These are phyloP conservation scores for Piliocolobus tephrosceles DNA, from an alignment of 2,113 vertebrate species.

Conservation along the genomic window DNA sequence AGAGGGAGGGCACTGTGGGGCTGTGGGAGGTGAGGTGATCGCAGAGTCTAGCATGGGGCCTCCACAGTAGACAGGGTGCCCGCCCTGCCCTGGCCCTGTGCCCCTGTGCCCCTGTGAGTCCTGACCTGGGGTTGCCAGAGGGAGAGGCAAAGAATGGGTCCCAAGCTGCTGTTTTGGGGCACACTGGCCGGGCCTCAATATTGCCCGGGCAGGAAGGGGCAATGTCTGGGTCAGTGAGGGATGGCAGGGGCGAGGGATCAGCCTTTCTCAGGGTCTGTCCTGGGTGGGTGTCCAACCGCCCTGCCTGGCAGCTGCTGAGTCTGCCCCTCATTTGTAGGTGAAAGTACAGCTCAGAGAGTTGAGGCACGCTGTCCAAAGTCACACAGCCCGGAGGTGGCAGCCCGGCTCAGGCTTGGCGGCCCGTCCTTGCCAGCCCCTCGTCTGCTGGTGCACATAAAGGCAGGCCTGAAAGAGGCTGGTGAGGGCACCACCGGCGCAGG, in stretches of 20 bases:
- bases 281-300: accelerated
- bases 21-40: background rate
- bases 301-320: too few species aligned
- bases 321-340: background rate
- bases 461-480: background rate
- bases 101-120: background rate
- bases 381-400: background rate
- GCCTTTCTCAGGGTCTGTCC: background rate
- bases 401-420: accelerated
- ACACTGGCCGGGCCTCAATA: accelerated
- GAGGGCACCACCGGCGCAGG: accelerated
- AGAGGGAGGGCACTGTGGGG: accelerated
- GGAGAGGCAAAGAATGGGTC: too few species aligned
- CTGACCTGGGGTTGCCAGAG: background rate
- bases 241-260: accelerated
- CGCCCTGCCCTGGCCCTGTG: background rate
- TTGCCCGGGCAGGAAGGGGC: background rate
- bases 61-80: background rate
- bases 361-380: accelerated
- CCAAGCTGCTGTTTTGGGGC: accelerated
- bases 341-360: background rate
- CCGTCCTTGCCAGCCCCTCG: accelerated
- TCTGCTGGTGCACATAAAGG: accelerated
- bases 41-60: background rate
- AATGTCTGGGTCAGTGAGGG: too few species aligned